Percentiles rank a stretch among this genome's conserved stretches.
Conservation (phyloP, 1,140 invertebrate species). For the Laupala kohalensis region DNA sequence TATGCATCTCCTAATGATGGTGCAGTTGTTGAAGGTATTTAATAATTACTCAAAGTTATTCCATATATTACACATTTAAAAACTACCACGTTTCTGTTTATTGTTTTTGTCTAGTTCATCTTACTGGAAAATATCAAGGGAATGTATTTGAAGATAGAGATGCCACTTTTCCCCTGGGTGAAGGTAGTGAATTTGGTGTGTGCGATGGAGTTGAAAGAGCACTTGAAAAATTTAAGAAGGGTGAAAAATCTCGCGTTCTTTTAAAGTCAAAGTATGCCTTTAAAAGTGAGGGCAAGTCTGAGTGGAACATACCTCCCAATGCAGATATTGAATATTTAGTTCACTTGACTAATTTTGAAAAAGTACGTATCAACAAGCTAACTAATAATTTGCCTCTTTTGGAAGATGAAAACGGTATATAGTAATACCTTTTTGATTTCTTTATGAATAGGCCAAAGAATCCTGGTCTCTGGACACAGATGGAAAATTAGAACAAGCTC, state of each 20-base stretch:
- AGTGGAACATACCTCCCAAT: slow-evolving; percentile 66
- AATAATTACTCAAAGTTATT: not conserved
- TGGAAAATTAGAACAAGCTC: slow-evolving; percentile 70
- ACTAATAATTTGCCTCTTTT: not conserved
- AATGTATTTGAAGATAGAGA: slow-evolving; percentile 60
- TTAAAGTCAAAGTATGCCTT: slow-evolving; percentile 74
- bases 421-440: slow-evolving; percentile 8
- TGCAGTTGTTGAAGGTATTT: slow-evolving; percentile 54
- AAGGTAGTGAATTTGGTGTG: slow-evolving; percentile 61
- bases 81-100: not conserved
- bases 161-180: slow-evolving; percentile 73
- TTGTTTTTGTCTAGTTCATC: slow-evolving; percentile 46
- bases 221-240: slow-evolving; percentile 66
- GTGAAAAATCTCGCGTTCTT: slow-evolving; percentile 63
- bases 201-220: slow-evolving; percentile 76
- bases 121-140: slow-evolving; percentile 56
- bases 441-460: slow-evolving; percentile 51
- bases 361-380: slow-evolving; percentile 34
- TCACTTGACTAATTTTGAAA: slow-evolving; percentile 71
- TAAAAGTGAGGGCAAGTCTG: slow-evolving; percentile 51
- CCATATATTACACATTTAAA: not conserved
- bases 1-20: slow-evolving; percentile 63
- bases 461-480: slow-evolving; percentile 65
- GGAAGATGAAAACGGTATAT: slow-evolving; percentile 1
- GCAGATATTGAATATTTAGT: slow-evolving; percentile 70